A percentile compares a stretch with the other conserved stretches of the same genome.
Conservation (phyloP, 37 sponge, comb jelly and placozoan genomes). For the Spongia lamella region DNA sequence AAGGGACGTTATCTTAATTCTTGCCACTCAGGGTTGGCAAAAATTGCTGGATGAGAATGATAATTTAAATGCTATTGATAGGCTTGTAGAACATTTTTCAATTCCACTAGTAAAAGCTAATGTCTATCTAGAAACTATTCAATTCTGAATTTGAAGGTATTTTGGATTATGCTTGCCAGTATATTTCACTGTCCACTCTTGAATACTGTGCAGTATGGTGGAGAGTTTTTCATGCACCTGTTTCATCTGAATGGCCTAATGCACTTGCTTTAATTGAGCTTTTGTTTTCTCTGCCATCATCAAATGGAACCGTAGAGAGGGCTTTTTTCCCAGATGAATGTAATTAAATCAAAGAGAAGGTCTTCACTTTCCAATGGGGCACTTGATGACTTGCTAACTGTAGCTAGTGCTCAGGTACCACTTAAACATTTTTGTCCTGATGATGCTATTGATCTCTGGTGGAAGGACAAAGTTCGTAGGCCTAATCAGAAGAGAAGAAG, state of each 20-base stretch:
- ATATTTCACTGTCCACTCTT: conserved; percentile 56
- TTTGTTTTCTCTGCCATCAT: conserved; percentile 58
- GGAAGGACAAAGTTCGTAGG: conserved; percentile 54
- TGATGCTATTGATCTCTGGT: conserved; percentile 58
- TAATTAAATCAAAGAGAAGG: conserved; percentile 53
- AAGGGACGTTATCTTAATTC: conserved; percentile 61
- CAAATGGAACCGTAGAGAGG: conserved; percentile 64
- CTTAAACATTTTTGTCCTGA: conserved; percentile 38
- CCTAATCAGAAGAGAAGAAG: conserved; percentile 38
- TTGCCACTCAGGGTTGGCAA: conserved; percentile 71
- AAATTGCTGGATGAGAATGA: conserved; percentile 47
- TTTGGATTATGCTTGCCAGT: conserved; percentile 54
- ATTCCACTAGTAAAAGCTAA: no score
- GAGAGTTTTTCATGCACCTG: conserved; percentile 64
- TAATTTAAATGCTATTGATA: no score
- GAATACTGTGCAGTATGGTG: conserved; percentile 69
- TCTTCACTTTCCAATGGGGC: conserved; percentile 47
- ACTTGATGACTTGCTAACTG: conserved; percentile 54
- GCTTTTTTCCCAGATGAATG: conserved; percentile 46
- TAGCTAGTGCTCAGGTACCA: conserved; percentile 15
- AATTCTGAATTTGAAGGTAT: conserved; percentile 27
- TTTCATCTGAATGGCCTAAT: conserved; percentile 56
- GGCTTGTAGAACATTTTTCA: no score
- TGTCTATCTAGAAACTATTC: no score
- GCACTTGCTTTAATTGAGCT: conserved; percentile 38